Conservation (phyloP, 2,113 vertebrate genomes). For the Tapirus terrestris region DNA sequence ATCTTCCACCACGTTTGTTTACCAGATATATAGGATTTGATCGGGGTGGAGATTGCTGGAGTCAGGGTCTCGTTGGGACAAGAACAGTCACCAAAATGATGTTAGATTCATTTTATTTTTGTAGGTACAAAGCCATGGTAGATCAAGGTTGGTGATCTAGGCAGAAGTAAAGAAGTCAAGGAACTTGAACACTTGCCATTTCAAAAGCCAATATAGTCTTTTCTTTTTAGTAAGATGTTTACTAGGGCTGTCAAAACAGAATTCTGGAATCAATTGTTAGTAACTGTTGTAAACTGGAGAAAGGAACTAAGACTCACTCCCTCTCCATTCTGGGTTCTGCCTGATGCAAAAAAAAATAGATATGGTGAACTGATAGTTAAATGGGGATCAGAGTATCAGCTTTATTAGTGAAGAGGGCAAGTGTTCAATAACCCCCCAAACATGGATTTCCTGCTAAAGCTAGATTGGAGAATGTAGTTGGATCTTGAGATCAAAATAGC, state of each 20-base stretch:
- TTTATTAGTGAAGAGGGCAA: background rate
- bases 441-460: background rate
- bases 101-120: constrained; percentile 1
- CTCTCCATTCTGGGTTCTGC: background rate
- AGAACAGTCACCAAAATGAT: background rate
- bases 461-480: background rate
- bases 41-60: background rate
- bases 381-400: background rate
- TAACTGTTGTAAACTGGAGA: background rate
- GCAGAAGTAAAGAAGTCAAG: background rate
- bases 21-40: background rate
- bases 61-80: background rate
- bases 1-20: background rate
- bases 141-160: background rate
- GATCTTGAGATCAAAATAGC: background rate
- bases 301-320: background rate
- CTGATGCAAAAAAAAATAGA: background rate
- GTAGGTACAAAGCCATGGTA: background rate
- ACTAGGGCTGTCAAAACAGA: background rate
- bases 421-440: background rate
- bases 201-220: background rate
- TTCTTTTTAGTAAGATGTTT: constrained; percentile 21
- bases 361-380: background rate
- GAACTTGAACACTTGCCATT: background rate
- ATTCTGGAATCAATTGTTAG: background rate